Base-by-base conservation (phyloP, 2,797 vertebrate genomes). In the Spinus pinus region DNA sequence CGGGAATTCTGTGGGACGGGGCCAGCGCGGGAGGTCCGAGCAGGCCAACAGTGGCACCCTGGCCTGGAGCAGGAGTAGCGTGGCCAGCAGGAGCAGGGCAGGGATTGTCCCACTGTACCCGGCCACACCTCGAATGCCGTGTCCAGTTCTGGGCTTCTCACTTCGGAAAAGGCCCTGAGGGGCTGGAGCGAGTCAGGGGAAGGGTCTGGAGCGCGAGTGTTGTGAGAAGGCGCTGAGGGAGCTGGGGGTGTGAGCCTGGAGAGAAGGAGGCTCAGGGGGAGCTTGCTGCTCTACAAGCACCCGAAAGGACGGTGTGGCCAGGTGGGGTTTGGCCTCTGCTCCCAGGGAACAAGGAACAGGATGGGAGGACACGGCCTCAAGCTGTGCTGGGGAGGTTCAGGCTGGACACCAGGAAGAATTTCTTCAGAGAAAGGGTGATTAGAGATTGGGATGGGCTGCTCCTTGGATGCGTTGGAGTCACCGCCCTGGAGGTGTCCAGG, bases 271-370 rank as follows among this genome's bases (percentile, higher is more conserved):
- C 31, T n/a, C 74, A 8, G 31, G 27, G 3, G 2, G 3, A 17
- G 19, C 28, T 20, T 2, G 5, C 5, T 7, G 17, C 66, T 57
- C 4, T 4, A 3, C 22, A 56, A 2, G 4, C 14, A 0, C 18
- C 35, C 20, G 49, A 30, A 27, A 44, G 50, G 23, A 79, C 18
- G 4, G 4, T 6, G 35, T 0, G 22, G 4, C 27, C 73, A 12
- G 50, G 19, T 3, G 31, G 7, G n/a, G 11, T 10, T 51, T 1
- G 19, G 31, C 4, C 18, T 54, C 42, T 31, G 24, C 21, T 53
- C 23, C 13, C 31, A 14, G 25, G 60, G 10, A 69, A 24, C 14
- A 1, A 50, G 4, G 2, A 14, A 17, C 19, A 46, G 20, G 14
- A 7, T 14, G 19, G 23, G 22, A 31, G 25, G 14, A 31, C 2